Evolutionary conservation across 2,113 vertebrate genomes (phyloP).

Genomic region (Puma concolor): DNA sequence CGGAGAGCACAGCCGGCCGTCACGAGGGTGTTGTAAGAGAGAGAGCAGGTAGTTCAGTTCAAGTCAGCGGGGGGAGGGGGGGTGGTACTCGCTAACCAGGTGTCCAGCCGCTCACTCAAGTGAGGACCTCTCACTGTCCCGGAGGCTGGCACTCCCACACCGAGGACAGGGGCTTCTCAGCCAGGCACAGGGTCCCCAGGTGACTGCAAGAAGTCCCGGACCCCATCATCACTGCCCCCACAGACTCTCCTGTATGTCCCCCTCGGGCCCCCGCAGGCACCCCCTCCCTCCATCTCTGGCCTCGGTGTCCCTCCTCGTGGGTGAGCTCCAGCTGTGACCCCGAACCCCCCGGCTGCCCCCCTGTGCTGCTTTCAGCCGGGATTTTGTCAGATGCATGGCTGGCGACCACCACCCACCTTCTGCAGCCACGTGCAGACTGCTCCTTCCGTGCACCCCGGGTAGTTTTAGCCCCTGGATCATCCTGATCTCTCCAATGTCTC

Average conservation of each 20-base stretch:
- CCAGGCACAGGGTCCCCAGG: background rate
- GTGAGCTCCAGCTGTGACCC: background rate
- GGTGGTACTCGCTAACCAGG: background rate
- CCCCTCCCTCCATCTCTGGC: background rate
- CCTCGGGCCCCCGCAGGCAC: fast-evolving
- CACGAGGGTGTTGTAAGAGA: too few relatives aligned
- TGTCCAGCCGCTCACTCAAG: background rate
- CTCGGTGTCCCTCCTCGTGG: fast-evolving
- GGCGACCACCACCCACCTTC: background rate
- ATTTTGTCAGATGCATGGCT: background rate
- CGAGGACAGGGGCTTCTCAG: background rate
- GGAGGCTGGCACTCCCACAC: background rate
- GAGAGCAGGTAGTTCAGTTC: too few relatives aligned
- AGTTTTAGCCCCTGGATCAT: background rate
- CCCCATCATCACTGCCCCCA: background rate
- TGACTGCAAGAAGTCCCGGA: background rate
- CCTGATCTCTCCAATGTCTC: background rate
- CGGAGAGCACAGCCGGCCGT: fast-evolving
- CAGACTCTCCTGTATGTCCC: background rate
- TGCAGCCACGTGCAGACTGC: background rate
- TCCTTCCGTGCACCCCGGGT: too few relatives aligned
- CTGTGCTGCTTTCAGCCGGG: background rate
- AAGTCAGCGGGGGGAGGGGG: fast-evolving
- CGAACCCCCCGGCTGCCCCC: fast-evolving
- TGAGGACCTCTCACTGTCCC: background rate